Percentiles rank a stretch among this genome's conserved stretches.
phyloP scores from a whole-genome alignment of 2,888 invertebrate species.

The Caenorhabditis parvicauda region DNA sequence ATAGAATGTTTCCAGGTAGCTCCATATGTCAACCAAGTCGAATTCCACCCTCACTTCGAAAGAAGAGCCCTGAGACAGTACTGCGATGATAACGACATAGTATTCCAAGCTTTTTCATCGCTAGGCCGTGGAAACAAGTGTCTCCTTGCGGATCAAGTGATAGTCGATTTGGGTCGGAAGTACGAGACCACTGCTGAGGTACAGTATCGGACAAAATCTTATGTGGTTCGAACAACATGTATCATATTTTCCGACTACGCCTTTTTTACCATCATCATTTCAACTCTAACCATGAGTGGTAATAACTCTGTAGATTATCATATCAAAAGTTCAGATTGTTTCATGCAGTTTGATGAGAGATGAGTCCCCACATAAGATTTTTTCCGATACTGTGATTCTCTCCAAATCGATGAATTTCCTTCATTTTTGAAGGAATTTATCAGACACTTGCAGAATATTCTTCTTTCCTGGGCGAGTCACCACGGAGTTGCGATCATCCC shows the following conservation, averaged over 20 bases:
- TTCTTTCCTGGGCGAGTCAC: conserved; percentile 77
- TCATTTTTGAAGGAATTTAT: background rate
- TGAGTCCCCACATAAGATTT: too few relatives aligned
- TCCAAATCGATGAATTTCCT: too few relatives aligned
- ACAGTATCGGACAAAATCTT: background rate
- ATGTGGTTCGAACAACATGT: conserved; percentile 3
- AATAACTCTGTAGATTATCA: background rate
- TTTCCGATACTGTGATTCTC: too few relatives aligned
- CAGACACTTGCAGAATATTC: conserved; percentile 20
- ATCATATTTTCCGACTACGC: background rate
- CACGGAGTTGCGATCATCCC: conserved; percentile 69
- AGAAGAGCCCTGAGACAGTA: conserved; percentile 30
- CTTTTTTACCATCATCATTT: background rate
- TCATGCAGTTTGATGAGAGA: too few relatives aligned
- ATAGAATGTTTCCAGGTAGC: background rate
- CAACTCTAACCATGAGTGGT: background rate
- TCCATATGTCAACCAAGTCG: conserved; percentile 45
- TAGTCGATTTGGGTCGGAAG: conserved; percentile 70
- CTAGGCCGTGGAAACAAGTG: conserved; percentile 56
- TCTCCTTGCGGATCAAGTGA: conserved; percentile 69
- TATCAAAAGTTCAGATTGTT: background rate
- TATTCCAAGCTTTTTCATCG: conserved; percentile 65
- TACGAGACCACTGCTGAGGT: conserved; percentile 61
- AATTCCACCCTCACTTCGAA: conserved; percentile 27
- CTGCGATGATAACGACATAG: conserved; percentile 62